phyloP scores from a whole-genome alignment of 2,888 invertebrate species.

The Zonitis immaculata region DNA sequence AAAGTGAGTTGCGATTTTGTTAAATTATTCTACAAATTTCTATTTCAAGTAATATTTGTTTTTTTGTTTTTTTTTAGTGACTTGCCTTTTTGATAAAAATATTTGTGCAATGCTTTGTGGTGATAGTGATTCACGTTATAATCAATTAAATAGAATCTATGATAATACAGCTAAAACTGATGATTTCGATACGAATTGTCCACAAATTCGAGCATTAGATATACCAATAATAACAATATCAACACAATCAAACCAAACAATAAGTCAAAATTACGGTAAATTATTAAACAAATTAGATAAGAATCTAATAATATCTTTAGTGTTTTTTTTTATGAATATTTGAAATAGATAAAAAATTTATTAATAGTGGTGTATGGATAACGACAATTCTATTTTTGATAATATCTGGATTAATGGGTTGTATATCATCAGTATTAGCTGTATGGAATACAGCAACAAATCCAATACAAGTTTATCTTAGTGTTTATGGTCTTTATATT shows the following conservation, averaged over 20 bases:
- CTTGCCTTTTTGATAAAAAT: slow-evolving; percentile 42
- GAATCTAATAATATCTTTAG: neutral
- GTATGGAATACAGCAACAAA: slow-evolving; percentile 57
- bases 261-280: no score
- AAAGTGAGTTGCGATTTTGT: no score
- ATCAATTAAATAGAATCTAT: slow-evolving; percentile 37
- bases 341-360: slow-evolving; percentile 32
- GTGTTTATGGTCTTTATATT: slow-evolving; percentile 56
- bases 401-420: slow-evolving; percentile 51
- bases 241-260: no score
- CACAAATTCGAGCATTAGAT: slow-evolving; percentile 4
- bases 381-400: slow-evolving; percentile 54
- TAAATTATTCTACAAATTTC: no score
- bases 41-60: no score
- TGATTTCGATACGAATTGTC: slow-evolving; percentile 16
- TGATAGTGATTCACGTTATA: slow-evolving; percentile 28
- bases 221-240: neutral
- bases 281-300: no score
- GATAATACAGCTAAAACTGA: slow-evolving; percentile 25
- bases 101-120: slow-evolving; percentile 48
- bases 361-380: slow-evolving; percentile 52
- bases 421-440: slow-evolving; percentile 51
- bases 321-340: slow-evolving; percentile 3
- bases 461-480: slow-evolving; percentile 56
- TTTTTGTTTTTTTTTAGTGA: slow-evolving; percentile 44